A percentile compares a stretch with the other conserved stretches of the same genome.
Conservation (phyloP, 2,113 vertebrate species). For the Oreochromis niloticus region DNA sequence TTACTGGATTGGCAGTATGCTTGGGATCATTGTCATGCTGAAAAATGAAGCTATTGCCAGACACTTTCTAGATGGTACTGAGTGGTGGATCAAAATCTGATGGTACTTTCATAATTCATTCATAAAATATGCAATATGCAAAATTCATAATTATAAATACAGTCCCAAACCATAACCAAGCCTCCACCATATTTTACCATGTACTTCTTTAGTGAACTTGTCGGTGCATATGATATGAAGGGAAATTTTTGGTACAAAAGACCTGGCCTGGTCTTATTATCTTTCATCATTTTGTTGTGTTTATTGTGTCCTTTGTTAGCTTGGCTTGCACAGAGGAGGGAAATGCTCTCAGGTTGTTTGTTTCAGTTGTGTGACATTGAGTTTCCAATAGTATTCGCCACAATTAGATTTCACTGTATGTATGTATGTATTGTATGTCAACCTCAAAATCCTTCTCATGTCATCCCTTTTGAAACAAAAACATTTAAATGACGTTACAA, state of each 20-base stretch:
- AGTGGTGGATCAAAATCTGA: background rate
- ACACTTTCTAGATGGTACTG: background rate
- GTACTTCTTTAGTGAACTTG: background rate
- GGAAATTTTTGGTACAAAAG: background rate
- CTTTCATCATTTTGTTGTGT: background rate
- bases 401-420: background rate
- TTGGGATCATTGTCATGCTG: background rate
- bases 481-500: background rate
- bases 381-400: background rate
- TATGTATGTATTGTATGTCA: background rate
- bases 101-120: background rate
- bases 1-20: background rate
- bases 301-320: background rate
- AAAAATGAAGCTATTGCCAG: background rate
- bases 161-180: background rate
- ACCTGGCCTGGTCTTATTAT: background rate
- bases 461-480: background rate
- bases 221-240: background rate
- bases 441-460: background rate
- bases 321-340: background rate
- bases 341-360: background rate
- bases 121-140: too few relatives aligned
- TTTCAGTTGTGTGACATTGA: background rate
- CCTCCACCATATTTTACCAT: background rate
- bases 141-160: background rate